phyloP scores from a whole-genome alignment of 2,797 vertebrate species.

The Strix occidentalis region DNA sequence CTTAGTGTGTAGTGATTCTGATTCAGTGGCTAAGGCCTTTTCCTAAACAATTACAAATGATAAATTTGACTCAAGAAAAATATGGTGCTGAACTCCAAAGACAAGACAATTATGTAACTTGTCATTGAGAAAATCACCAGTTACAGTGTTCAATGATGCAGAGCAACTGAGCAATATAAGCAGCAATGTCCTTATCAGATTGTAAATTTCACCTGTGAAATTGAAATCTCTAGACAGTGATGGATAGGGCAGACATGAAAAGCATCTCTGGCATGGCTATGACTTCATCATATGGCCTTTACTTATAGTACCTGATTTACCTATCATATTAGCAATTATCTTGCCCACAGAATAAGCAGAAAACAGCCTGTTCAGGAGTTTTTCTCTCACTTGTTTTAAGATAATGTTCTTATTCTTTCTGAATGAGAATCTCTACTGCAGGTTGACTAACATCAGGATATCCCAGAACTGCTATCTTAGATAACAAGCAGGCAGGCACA shows the following conservation, averaged over 20 bases:
- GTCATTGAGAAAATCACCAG: not conserved
- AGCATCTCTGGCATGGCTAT: not conserved
- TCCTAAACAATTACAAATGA: not conserved
- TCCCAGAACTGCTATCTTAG: not conserved
- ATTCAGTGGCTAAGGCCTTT: not conserved
- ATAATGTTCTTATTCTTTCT: not conserved
- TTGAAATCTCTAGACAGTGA: not conserved
- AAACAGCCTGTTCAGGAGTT: not conserved
- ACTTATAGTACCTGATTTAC: not conserved
- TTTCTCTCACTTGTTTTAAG: not conserved
- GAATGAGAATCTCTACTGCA: not conserved
- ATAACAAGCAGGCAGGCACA: not conserved
- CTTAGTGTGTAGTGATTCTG: not conserved
- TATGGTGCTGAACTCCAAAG: not conserved
- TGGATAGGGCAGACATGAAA: not conserved
- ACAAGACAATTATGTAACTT: not conserved
- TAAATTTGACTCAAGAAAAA: not conserved
- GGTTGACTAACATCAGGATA: not conserved
- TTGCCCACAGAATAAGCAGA: not conserved
- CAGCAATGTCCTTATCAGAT: constrained; percentile 1
- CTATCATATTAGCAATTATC: not conserved
- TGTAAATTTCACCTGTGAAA: constrained; percentile 34
- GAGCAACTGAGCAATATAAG: not conserved
- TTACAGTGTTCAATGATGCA: not conserved
- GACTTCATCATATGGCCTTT: not conserved